Evolutionary conservation across 2,888 invertebrate genomes (phyloP), one percentile per base, ranked within the genome.

Genomic region (Ormyrus thymus): DNA sequence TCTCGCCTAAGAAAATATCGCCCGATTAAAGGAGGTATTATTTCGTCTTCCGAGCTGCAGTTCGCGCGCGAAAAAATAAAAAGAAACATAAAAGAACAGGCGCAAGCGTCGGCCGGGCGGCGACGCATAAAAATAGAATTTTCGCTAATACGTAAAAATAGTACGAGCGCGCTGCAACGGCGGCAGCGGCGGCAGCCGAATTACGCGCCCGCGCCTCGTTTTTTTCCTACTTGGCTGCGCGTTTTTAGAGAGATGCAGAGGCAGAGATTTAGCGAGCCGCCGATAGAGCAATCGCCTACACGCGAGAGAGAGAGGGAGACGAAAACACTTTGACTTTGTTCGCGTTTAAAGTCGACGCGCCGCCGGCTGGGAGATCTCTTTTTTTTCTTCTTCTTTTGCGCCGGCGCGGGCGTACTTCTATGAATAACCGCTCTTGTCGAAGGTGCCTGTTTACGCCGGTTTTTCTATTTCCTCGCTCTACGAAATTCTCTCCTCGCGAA

Each of bases 61-160:
- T 55, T 15, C 53, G 50, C 55, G 56, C 50, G 50, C 58, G 43
- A 66, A 53, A 62, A 59, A 59, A 7, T 2, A 3, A 29, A n/a
- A 53, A 62, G n/a, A n/a, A n/a, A n/a, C n/a, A 68, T 43, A 62
- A 73, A n/a, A 46, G 53, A 59, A 53, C 43, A 53, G 11, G 11
- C 43, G 59, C 29, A 51, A 51, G 50, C n/a, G 61, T 48, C 59
- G 53, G 76, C 51, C 48, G 72, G 50, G 29, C 29, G 11, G 71
- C 70, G 64, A 7, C 15, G 76, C 74, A 73, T 80, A 81, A 80
- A 83, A 83, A 83, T 81, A 81, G 82, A 75, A 64, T 55, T 78
- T 80, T 71, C 64, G 74, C 64, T 70, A 68, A 9, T n/a, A 51
- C 48, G 76, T 69, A 79, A 79, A 79, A 76, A 79, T 76, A 76